A percentile compares a stretch with the other conserved stretches of the same genome.
Evolutionary conservation across 2,888 invertebrate genomes (phyloP).

Genomic region (Amaurobius ferox): DNA sequence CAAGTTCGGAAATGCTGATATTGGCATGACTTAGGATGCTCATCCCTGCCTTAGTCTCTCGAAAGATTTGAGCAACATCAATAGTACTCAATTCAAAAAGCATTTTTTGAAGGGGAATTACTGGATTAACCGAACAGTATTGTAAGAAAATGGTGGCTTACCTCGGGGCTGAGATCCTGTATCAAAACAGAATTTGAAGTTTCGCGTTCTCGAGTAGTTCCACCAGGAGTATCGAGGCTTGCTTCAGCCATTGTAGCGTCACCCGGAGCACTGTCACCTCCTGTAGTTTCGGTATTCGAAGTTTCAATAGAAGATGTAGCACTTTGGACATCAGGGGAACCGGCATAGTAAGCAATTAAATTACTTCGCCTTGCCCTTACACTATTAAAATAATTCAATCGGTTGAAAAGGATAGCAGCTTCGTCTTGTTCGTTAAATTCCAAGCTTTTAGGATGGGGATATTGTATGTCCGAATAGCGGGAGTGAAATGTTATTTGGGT

Average conservation of each 20-base stretch:
- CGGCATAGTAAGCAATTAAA: conserved; percentile 38
- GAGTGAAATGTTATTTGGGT: conserved; percentile 61
- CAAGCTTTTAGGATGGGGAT: conserved; percentile 49
- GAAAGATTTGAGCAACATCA: too few relatives aligned
- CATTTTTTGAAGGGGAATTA: too few relatives aligned
- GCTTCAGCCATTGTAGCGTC: neutral
- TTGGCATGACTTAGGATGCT: too few relatives aligned
- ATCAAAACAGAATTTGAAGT: neutral
- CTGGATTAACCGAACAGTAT: too few relatives aligned
- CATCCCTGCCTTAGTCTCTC: too few relatives aligned
- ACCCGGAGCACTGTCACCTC: neutral
- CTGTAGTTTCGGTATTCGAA: conserved; percentile 3
- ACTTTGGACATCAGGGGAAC: conserved; percentile 19
- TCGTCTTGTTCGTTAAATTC: conserved; percentile 42
- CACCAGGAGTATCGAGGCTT: neutral
- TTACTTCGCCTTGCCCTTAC: conserved; percentile 8
- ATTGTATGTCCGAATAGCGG: neutral
- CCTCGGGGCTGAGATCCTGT: conserved; percentile 38
- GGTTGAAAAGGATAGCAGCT: conserved; percentile 37
- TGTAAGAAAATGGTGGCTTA: too few relatives aligned
- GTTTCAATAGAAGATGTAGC: neutral
- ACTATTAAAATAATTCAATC: conserved; percentile 43
- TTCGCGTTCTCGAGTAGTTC: neutral
- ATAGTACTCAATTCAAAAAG: too few relatives aligned
- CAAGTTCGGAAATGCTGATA: too few relatives aligned